Evolutionary conservation across 2,113 vertebrate genomes (phyloP).

Genomic region (Silurus glanis): DNA sequence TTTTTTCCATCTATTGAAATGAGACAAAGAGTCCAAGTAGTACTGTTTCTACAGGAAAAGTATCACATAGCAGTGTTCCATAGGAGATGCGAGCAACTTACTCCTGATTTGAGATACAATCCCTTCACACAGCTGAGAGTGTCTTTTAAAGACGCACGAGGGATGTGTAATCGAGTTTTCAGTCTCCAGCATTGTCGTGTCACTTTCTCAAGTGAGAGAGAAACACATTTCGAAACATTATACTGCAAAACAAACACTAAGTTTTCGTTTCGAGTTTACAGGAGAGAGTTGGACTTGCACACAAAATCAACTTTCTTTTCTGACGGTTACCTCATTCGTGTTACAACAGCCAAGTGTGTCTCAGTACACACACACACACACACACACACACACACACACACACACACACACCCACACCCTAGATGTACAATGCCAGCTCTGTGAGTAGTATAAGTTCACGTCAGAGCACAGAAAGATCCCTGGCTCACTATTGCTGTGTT

Average conservation of each 20-base stretch:
- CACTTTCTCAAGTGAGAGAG: too few species aligned
- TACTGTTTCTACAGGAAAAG: not conserved
- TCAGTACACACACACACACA: not conserved
- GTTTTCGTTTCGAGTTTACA: not conserved
- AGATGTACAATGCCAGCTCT: slow-evolving; percentile 4
- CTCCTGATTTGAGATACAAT: not conserved
- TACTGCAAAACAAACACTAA: not conserved
- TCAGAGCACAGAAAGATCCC: not conserved
- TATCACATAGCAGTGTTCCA: not conserved
- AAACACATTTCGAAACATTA: not conserved
- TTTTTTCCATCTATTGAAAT: not conserved
- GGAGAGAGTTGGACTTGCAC: not conserved
- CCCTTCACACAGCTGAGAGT: not conserved
- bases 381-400: slow-evolving; percentile 17
- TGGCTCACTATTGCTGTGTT: not conserved
- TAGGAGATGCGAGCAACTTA: not conserved
- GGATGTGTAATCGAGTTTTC: not conserved
- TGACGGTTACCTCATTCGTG: slow-evolving; percentile 52
- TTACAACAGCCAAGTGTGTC: not conserved
- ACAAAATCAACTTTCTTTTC: not conserved
- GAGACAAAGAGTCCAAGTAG: not conserved
- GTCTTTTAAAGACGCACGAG: not conserved
- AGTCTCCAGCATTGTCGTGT: not conserved
- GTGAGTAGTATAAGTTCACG: not conserved
- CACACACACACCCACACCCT: slow-evolving; percentile 7